phyloP scores from a whole-genome alignment of 2,113 vertebrate genomes.

The Rhinogobius similis region DNA sequence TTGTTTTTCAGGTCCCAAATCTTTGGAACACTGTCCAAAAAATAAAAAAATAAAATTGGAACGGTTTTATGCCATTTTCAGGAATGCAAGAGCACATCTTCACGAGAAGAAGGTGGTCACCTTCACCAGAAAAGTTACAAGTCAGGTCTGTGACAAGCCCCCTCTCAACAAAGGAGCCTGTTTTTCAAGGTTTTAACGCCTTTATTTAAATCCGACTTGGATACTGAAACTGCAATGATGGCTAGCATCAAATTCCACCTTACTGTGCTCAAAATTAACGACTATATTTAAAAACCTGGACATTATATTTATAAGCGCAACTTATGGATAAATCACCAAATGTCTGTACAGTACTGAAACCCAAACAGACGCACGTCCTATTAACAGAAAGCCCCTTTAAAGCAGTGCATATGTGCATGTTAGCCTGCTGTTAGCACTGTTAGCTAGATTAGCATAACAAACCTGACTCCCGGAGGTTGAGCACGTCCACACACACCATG shows the following conservation, averaged over 20 bases:
- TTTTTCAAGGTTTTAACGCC: too few species aligned
- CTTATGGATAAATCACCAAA: background rate
- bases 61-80: too few species aligned
- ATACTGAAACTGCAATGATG: background rate
- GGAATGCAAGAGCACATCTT: too few species aligned
- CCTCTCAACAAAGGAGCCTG: too few species aligned
- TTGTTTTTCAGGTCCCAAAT: too few species aligned
- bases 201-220: background rate
- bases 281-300: too few species aligned
- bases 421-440: slow-evolving; percentile 38
- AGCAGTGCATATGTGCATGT: background rate
- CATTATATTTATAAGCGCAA: too few species aligned
- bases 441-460: slow-evolving; percentile 68
- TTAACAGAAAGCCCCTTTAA: background rate
- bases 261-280: background rate
- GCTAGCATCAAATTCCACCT: background rate
- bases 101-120: too few species aligned
- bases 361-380: background rate
- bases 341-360: background rate
- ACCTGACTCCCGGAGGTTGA: slow-evolving; percentile 75
- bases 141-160: too few species aligned
- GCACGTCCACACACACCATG: slow-evolving; percentile 80
- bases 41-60: too few species aligned
- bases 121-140: too few species aligned
- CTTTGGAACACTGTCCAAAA: too few species aligned